Evolutionary conservation across 2,888 invertebrate genomes (phyloP), one percentile per base, ranked within the genome.

Genomic region (Pollenia amentaria): DNA sequence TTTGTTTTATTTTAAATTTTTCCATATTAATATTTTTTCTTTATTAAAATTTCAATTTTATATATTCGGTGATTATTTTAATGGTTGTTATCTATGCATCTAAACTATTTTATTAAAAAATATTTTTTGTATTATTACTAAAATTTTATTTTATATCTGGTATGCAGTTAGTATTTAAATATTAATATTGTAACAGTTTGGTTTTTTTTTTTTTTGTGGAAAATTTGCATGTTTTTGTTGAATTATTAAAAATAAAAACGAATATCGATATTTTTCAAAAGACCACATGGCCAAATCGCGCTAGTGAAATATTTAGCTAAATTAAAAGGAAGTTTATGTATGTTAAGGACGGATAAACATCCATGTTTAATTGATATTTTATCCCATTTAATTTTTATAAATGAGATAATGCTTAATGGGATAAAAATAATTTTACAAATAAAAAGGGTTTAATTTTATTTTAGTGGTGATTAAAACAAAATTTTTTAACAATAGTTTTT

Each of bases 281-380:
- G 29, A 78, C 70, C 79, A 44, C 79, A 80, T 62, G 38, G 29
- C 14, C 14, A 67, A 57, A 69, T 42, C 60, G 70, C 72, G 12
- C 44, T 53, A 55, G 60, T 46, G 60, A 69, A 67, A 69, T 60
- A 69, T 69, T 78, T 80, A 40, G 44, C 38, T 38, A 72, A 73
- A 73, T 73, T 73, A 80, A 73, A 9, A 55, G 51, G 6, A 57
- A 73, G 16, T 73, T 72, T 79, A 72, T 78, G 69, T 44, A 21
- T 53, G 12, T 69, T 51, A 78, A 60, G 84, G 78, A 84, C 67
- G 78, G 84, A 85, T 76, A 60, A 85, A 55, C 51, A 80, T 85
- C 70, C 80, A 80, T 76, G 48, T 64, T 80, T 69, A 76, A 85
- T 80, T 80, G 60, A 80, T 72, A 62, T 57, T 75, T 46, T 73